phyloP scores from a whole-genome alignment of 2,113 vertebrate genomes.

The Lepisosteus oculatus region DNA sequence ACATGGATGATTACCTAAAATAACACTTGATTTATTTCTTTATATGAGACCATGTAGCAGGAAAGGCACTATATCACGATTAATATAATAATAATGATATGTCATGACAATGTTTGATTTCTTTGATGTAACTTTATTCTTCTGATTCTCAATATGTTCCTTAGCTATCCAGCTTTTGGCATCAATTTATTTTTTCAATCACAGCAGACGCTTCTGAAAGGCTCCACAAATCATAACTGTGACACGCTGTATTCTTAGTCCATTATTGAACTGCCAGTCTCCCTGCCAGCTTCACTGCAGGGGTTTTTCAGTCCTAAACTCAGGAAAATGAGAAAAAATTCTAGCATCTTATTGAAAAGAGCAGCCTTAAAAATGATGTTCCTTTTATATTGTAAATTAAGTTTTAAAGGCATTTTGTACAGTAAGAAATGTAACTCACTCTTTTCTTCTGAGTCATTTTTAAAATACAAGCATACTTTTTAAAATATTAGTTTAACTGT shows the following conservation, averaged over 20 bases:
- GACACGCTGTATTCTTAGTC: background rate
- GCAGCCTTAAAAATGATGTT: background rate
- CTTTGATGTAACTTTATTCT: no score
- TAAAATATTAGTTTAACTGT: no score
- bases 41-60: no score
- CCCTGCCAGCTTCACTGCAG: slow-evolving; percentile 11
- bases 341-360: slow-evolving; percentile 13
- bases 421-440: background rate
- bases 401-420: slow-evolving; percentile 3
- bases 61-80: no score
- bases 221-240: slow-evolving; percentile 8
- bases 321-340: background rate
- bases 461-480: background rate
- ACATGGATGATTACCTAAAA: no score
- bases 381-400: slow-evolving; percentile 14
- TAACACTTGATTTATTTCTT: no score
- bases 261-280: slow-evolving; percentile 17
- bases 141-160: no score
- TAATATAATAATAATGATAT: no score
- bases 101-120: no score
- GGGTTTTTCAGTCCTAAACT: background rate
- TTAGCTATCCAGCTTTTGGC: slow-evolving; percentile 12
- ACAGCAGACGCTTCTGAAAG: slow-evolving; percentile 4
- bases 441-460: background rate
- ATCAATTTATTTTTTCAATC: background rate